Evolutionary conservation across 2,888 invertebrate species (phyloP).

Genomic region (Apomyelois bistriatella): DNA sequence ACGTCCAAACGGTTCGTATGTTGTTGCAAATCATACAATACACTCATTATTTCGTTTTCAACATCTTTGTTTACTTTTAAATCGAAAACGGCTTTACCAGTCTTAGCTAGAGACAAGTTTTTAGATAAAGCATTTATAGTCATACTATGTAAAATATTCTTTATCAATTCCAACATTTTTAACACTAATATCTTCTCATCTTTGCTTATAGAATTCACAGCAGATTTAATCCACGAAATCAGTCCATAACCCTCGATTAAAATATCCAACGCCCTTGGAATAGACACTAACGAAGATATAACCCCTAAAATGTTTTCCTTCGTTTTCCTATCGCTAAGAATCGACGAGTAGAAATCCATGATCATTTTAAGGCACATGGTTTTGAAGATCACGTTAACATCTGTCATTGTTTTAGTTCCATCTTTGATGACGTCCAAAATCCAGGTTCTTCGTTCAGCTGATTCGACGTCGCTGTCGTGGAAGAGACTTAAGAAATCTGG

Average conservation of each 20-base stretch:
- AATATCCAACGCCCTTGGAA: slow-evolving; percentile 83
- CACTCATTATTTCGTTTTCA: slow-evolving; percentile 53
- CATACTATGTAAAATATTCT: slow-evolving; percentile 51
- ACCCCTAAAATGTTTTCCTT: slow-evolving; percentile 84
- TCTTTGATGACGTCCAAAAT: slow-evolving; percentile 87
- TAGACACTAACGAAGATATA: slow-evolving; percentile 80
- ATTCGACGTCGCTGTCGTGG: slow-evolving; percentile 87
- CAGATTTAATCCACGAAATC: slow-evolving; percentile 83
- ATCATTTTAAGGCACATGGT: slow-evolving; percentile 89
- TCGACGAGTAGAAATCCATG: slow-evolving; percentile 84
- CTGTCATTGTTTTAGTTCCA: slow-evolving; percentile 87
- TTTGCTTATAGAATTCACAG: slow-evolving; percentile 40
- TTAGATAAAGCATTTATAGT: slow-evolving; percentile 46
- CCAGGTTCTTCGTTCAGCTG: slow-evolving; percentile 86
- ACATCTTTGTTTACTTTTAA: slow-evolving; percentile 58
- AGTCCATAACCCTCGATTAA: slow-evolving; percentile 85
- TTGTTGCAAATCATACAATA: slow-evolving; percentile 47
- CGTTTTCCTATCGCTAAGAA: slow-evolving; percentile 80
- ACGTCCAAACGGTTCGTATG: slow-evolving; percentile 42
- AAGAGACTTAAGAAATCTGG: slow-evolving; percentile 93
- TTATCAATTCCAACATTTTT: slow-evolving; percentile 41
- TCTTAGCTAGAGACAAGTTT: slow-evolving; percentile 31
- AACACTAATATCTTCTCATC: slow-evolving; percentile 46
- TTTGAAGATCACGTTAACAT: slow-evolving; percentile 86
- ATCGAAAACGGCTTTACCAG: slow-evolving; percentile 41